Percentiles rank a stretch among this genome's conserved stretches.
Conservation (phyloP, 2,113 vertebrate genomes). For the Corythornis madagascariensis region DNA sequence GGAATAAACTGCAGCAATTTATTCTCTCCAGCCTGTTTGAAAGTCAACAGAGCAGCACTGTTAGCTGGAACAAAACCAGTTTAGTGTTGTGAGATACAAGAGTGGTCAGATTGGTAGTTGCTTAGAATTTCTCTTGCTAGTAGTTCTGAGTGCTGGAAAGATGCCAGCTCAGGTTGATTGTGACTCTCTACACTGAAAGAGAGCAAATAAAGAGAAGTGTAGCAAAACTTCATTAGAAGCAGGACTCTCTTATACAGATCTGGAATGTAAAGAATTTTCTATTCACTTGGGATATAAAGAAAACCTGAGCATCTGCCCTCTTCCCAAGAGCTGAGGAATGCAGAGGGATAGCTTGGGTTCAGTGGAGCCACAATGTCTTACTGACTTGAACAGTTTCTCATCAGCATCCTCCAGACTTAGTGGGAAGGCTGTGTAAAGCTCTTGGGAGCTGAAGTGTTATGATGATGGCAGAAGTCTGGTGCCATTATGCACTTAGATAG, state of each 20-base stretch:
- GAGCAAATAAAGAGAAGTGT: neutral
- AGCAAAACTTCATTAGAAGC: conserved; percentile 15
- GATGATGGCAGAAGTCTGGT: neutral
- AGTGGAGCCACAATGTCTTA: neutral
- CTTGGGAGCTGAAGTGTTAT: neutral
- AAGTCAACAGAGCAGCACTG: neutral
- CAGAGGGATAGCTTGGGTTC: neutral
- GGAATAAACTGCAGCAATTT: conserved; percentile 59
- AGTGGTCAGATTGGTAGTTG: neutral
- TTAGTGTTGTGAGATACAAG: neutral
- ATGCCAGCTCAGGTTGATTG: conserved; percentile 14
- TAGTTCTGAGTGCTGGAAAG: neutral
- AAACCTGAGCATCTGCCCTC: conserved; percentile 30
- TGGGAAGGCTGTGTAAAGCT: neutral
- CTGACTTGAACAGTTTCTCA: neutral
- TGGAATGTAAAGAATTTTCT: conserved; percentile 70
- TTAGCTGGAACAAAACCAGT: conserved; percentile 1
- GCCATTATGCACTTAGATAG: rapidly evolving
- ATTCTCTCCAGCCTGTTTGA: conserved; percentile 29
- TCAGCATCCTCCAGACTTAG: neutral
- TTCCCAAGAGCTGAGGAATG: neutral
- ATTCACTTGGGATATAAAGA: conserved; percentile 48
- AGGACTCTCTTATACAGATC: neutral
- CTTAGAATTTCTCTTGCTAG: neutral
- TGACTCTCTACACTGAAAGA: neutral